Conservation (phyloP, 2,797 vertebrate genomes). For the Anolis apletophallus region DNA sequence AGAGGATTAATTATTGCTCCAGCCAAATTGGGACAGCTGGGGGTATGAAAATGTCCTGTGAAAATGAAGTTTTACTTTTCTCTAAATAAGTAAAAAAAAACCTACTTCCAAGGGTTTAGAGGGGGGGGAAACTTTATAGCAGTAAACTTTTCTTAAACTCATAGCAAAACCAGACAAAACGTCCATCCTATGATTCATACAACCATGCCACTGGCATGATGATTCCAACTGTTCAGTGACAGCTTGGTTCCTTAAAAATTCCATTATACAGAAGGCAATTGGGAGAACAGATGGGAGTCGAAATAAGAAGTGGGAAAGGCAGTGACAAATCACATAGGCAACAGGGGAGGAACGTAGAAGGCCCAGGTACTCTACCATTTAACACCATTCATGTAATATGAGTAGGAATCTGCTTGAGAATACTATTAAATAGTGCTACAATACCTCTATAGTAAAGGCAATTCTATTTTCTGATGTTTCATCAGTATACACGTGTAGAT, state of each 20-base stretch:
- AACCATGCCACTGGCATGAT: background rate
- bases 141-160: background rate
- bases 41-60: background rate
- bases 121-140: background rate
- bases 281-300: background rate
- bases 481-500: background rate
- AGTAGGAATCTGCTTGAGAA: background rate
- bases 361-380: background rate
- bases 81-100: background rate
- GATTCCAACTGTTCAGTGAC: background rate
- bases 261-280: background rate
- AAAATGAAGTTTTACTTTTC: too few relatives aligned
- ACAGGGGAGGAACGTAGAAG: background rate
- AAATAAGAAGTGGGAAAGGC: background rate
- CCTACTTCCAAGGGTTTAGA: background rate
- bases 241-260: background rate
- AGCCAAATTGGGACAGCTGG: too few relatives aligned
- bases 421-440: background rate
- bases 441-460: background rate
- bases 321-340: background rate
- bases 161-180: background rate
- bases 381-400: background rate
- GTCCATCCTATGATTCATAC: background rate
- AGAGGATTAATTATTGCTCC: too few relatives aligned
- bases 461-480: background rate